Conservation (phyloP, 2,888 invertebrate genomes). For the Drosophila cognata region DNA sequence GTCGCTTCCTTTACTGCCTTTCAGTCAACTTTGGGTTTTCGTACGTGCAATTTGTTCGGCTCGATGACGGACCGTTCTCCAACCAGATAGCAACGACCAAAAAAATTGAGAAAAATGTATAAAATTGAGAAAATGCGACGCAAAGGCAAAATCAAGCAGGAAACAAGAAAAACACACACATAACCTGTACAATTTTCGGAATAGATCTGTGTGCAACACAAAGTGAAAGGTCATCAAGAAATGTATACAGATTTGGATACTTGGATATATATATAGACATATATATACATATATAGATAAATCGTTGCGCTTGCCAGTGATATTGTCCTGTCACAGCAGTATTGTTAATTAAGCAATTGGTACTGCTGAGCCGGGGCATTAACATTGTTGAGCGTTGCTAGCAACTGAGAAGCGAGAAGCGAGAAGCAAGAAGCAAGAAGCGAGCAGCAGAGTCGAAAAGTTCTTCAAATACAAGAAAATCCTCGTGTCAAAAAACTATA, state of each 20-base stretch:
- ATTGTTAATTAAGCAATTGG: constrained; percentile 87
- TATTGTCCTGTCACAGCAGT: constrained; percentile 99
- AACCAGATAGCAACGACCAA: constrained; percentile 4
- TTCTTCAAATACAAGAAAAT: constrained; percentile 17
- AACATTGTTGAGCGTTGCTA: constrained; percentile 86
- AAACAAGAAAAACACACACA: neutral
- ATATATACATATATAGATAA: constrained; percentile 7
- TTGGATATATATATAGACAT: constrained; percentile 6
- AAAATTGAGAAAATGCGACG: neutral
- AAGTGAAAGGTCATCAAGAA: constrained; percentile 7
- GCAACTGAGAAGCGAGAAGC: constrained; percentile 40
- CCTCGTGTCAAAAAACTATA: constrained; percentile 32
- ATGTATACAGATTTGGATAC: constrained; percentile 1
- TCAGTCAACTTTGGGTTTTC: constrained; percentile 85
- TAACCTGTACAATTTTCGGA: neutral
- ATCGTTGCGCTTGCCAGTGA: constrained; percentile 89
- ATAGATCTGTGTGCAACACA: neutral
- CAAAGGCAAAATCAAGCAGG: neutral
- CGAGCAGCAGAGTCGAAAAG: constrained; percentile 8
- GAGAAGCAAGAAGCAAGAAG: neutral
- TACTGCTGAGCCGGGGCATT: constrained; percentile 98
- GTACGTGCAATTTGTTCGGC: constrained; percentile 84
- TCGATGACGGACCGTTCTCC: constrained; percentile 61
- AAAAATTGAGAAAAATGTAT: neutral
- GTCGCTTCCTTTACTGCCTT: constrained; percentile 77